phyloP scores from a whole-genome alignment of 2,888 invertebrate genomes.

The Palloptera scutellata region DNA sequence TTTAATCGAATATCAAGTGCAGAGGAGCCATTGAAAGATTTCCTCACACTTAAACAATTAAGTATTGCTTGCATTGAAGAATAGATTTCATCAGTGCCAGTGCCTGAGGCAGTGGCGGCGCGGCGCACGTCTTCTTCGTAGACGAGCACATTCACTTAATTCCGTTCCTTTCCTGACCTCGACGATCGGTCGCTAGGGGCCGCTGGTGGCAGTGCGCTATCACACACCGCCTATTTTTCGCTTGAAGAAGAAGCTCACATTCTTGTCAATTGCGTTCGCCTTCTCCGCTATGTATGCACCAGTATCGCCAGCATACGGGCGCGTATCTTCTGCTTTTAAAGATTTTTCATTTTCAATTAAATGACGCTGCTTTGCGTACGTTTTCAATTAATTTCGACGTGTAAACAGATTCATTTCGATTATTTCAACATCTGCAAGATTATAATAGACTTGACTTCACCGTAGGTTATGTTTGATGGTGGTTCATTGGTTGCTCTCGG shows the following conservation, averaged over 20 bases:
- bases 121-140: constrained; percentile 8
- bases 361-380: constrained; percentile 47
- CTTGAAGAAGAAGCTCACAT: not conserved
- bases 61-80: not conserved
- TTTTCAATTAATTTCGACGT: constrained; percentile 57
- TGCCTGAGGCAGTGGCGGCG: not conserved
- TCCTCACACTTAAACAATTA: constrained; percentile 15
- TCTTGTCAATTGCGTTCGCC: constrained; percentile 11
- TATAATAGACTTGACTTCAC: constrained; percentile 40
- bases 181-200: not conserved
- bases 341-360: constrained; percentile 48
- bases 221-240: not conserved
- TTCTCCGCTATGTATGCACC: not conserved
- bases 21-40: constrained; percentile 26
- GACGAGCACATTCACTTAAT: not conserved
- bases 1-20: constrained; percentile 22
- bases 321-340: constrained; percentile 1
- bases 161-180: not conserved
- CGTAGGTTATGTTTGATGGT: not conserved
- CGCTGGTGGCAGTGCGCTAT: not conserved
- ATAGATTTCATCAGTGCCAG: constrained; percentile 1
- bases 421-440: constrained; percentile 54
- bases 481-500: not conserved
- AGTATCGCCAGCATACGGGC: not conserved
- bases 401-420: constrained; percentile 61